phyloP scores from a whole-genome alignment of 1,140 invertebrate genomes.

The Cyrtorhinus lividipennis region DNA sequence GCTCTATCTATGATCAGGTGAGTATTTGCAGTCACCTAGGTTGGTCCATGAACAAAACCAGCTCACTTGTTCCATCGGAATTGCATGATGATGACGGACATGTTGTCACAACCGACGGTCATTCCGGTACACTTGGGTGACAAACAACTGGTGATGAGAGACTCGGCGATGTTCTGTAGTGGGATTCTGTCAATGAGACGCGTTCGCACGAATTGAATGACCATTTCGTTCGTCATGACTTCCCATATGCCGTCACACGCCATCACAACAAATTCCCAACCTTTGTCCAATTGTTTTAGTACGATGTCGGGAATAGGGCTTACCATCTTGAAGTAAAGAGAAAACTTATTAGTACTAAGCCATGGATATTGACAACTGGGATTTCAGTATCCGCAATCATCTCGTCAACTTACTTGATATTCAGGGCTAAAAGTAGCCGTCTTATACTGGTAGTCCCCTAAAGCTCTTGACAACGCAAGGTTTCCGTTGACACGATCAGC shows the following conservation, averaged over 20 bases:
- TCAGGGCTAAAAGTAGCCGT: neutral
- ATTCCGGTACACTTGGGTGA: neutral
- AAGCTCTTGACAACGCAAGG: constrained; percentile 11
- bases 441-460: constrained; percentile 16
- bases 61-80: constrained; percentile 10
- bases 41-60: no score
- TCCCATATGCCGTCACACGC: constrained; percentile 99
- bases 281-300: constrained; percentile 52
- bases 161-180: neutral
- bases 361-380: no score
- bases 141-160: constrained; percentile 9
- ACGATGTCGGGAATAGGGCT: constrained; percentile 93
- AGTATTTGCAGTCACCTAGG: no score
- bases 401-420: neutral
- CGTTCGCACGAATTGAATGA: constrained; percentile 83
- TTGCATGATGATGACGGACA: constrained; percentile 13
- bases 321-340: constrained; percentile 74
- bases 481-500: constrained; percentile 12
- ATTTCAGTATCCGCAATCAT: no score
- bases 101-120: constrained; percentile 17
- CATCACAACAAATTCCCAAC: constrained; percentile 85
- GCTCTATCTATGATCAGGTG: no score
- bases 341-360: no score
- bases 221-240: constrained; percentile 87
- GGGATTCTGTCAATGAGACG: constrained; percentile 38